These are phyloP conservation scores for Leptopilina drosophilae DNA, from an alignment of 2,888 invertebrate species.

Conservation along the genomic window DNA sequence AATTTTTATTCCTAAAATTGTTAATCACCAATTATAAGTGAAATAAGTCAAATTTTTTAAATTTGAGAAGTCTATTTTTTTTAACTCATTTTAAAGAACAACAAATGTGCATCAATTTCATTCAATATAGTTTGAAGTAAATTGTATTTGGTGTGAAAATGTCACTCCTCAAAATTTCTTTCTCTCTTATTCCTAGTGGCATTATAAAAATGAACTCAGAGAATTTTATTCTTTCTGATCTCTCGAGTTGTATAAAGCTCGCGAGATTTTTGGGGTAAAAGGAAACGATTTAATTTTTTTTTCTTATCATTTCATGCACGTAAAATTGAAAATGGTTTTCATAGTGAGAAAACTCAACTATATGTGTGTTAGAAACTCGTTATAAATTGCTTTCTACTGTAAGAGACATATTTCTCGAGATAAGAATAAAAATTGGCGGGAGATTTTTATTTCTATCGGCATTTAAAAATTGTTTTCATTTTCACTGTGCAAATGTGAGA, in stretches of 20 bases:
- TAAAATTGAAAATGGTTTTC: conserved; percentile 53
- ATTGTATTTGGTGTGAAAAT: conserved; percentile 21
- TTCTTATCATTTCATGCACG: conserved; percentile 44
- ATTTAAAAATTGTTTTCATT: neutral
- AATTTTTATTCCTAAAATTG: no score
- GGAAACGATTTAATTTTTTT: conserved; percentile 49
- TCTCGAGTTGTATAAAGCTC: conserved; percentile 9
- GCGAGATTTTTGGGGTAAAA: conserved; percentile 51
- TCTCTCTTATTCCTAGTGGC: neutral
- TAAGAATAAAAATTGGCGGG: no score
- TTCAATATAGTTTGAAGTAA: conserved; percentile 16
- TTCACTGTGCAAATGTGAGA: neutral
- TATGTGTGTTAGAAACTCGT: conserved; percentile 38
- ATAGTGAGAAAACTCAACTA: conserved; percentile 45
- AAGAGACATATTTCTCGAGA: conserved; percentile 38
- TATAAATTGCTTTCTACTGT: conserved; percentile 37
- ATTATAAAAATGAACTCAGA: conserved; percentile 31
- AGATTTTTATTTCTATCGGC: no score
- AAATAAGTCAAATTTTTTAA: no score
- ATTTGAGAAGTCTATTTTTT: no score
- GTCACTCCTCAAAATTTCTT: conserved; percentile 24
- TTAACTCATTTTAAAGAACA: no score
- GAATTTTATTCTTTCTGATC: conserved; percentile 40
- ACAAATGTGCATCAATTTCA: neutral
- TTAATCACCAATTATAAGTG: no score